These are phyloP conservation scores for Diarsia rubi DNA, from an alignment of 2,888 invertebrate species.

Conservation along the genomic window DNA sequence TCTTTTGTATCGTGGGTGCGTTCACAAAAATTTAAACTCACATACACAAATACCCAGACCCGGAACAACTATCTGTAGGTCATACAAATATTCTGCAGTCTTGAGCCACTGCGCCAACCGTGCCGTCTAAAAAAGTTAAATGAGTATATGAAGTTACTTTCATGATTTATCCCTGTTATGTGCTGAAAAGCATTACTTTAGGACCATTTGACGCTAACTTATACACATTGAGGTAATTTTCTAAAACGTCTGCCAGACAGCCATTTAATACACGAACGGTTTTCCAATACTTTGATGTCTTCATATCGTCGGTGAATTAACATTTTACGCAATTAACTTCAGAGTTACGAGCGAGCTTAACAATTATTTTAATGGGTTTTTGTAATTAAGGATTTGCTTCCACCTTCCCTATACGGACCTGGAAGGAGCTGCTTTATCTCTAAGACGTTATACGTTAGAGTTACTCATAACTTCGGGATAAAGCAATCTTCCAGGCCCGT, in stretches of 20 bases:
- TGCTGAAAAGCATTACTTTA: neutral
- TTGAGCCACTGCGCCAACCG: too few species aligned
- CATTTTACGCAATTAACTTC: constrained; percentile 57
- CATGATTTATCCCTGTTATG: neutral
- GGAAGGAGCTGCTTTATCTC: too few species aligned
- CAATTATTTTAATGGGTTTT: constrained; percentile 20
- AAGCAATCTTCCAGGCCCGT: constrained; percentile 1
- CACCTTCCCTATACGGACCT: too few species aligned
- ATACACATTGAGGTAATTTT: constrained; percentile 52
- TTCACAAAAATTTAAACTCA: too few species aligned
- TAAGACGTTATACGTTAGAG: too few species aligned
- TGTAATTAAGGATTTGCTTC: constrained; percentile 7
- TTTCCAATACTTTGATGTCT: constrained; percentile 72
- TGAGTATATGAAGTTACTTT: neutral
- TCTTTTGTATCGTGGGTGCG: too few species aligned
- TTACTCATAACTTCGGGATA: neutral
- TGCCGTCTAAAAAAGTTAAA: too few species aligned
- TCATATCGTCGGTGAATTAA: constrained; percentile 53
- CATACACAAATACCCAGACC: too few species aligned
- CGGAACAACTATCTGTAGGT: too few species aligned
- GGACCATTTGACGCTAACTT: neutral
- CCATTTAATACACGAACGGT: constrained; percentile 74
- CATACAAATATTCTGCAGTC: too few species aligned
- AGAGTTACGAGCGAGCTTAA: constrained; percentile 29
- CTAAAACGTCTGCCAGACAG: constrained; percentile 53